Evolutionary conservation across 2,113 vertebrate genomes (phyloP), one percentile per base, ranked within the genome.

Genomic region (Plectropomus leopardus): DNA sequence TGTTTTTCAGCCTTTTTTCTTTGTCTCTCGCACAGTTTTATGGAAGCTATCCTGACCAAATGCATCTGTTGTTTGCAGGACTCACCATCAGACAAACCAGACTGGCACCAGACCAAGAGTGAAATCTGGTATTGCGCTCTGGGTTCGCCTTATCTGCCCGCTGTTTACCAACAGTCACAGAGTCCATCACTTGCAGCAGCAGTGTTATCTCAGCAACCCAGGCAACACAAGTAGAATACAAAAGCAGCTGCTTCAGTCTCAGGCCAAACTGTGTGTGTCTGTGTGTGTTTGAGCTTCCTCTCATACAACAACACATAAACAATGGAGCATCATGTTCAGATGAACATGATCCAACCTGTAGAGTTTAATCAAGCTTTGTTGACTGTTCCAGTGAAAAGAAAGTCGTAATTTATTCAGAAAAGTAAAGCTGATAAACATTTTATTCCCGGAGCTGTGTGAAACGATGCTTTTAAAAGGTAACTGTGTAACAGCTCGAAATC

Each of bases 151-250:
- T 93, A 94, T 94, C 92, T 88, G 86, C 74, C 83, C 30, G 51
- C 86, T 91, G 90, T 92, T 93, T 91, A 91, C 92, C 55, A 86
- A 86, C 85, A 90, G 85, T 88, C 91, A 89, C 82, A 89, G 78
- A 83, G 80, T 84, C 81, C 88, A 90, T 93, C 91, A 87, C 88
- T 90, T 58, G 78, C 82, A 82, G 88, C 88, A 73, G 77, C 82
- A 28, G 64, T 57, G 88, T 93, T 94, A 94, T 94, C 93, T 88
- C 77, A 42, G 72, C 48, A 72, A 84, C 86, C 84, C 93, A 94
- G 93, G 54, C 89, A 68, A 90, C 83, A 60, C 1, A 57, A 79
- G 78, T 21, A 78, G 82, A 92, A 89, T 92, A 50, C 77, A 19
- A 65, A 54, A 85, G 74, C 76, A 83, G 86, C 51, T 83, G 81